These are phyloP conservation scores for Drosophila nr. perissopoda DNA, from an alignment of 2,888 invertebrate species.

Conservation along the genomic window DNA sequence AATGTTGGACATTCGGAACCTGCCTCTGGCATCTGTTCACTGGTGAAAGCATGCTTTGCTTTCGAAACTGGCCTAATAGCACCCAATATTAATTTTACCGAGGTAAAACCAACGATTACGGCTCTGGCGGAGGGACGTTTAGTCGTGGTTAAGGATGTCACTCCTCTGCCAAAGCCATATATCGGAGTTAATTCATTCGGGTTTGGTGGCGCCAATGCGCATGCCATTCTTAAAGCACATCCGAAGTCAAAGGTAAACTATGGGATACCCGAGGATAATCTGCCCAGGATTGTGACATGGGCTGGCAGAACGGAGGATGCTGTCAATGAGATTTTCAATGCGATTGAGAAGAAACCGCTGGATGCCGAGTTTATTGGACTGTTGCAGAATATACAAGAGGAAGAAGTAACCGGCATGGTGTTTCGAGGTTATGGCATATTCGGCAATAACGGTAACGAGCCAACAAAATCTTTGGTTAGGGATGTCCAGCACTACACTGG, in stretches of 20 bases:
- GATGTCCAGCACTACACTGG: slow-evolving; percentile 88
- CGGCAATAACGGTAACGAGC: slow-evolving; percentile 67
- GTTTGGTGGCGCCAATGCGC: slow-evolving; percentile 95
- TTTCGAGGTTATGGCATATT: slow-evolving; percentile 91
- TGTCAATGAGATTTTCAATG: slow-evolving; percentile 88
- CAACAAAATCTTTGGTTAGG: slow-evolving; percentile 83
- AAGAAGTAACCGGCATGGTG: slow-evolving; percentile 88
- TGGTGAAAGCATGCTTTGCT: slow-evolving; percentile 92
- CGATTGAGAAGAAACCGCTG: slow-evolving; percentile 87
- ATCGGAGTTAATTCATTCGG: slow-evolving; percentile 96
- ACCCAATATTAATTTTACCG: slow-evolving; percentile 92
- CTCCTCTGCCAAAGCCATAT: slow-evolving; percentile 90
- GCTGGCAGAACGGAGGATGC: slow-evolving; percentile 93
- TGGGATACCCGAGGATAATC: slow-evolving; percentile 87
- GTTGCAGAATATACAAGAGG: slow-evolving; percentile 87
- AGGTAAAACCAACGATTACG: slow-evolving; percentile 88
- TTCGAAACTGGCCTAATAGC: slow-evolving; percentile 93
- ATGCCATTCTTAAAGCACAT: slow-evolving; percentile 77
- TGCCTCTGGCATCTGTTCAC: slow-evolving; percentile 92
- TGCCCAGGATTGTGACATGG: slow-evolving; percentile 90
- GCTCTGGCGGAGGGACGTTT: slow-evolving; percentile 88
- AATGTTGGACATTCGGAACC: slow-evolving; percentile 98
- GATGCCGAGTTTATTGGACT: slow-evolving; percentile 88
- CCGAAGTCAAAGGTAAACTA: slow-evolving; percentile 85
- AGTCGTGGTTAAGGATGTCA: slow-evolving; percentile 90